Conservation (phyloP, 2,113 vertebrate genomes). For the Cebidichthys violaceus region DNA sequence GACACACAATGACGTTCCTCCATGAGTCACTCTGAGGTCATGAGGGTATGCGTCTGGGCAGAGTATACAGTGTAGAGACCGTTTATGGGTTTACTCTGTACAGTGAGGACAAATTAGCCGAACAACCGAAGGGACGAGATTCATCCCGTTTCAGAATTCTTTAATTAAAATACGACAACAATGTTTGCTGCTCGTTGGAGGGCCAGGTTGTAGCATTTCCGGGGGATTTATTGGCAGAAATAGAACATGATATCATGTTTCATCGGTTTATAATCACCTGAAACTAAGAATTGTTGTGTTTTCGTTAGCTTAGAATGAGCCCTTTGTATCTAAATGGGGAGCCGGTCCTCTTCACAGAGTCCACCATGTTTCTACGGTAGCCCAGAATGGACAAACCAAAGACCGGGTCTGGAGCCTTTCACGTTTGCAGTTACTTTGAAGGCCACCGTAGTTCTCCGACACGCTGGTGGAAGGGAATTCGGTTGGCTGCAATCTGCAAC, state of each 20-base stretch:
- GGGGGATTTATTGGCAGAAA: too few relatives aligned
- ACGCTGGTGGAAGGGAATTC: too few relatives aligned
- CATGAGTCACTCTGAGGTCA: constrained; percentile 68
- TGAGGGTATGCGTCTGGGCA: not conserved
- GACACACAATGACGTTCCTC: constrained; percentile 16
- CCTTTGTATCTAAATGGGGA: not conserved
- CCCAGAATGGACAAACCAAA: not conserved
- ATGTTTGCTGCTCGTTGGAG: too few relatives aligned
- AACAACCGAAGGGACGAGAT: too few relatives aligned
- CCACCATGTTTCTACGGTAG: not conserved
- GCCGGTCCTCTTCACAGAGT: not conserved
- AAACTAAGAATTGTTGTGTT: not conserved
- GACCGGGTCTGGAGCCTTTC: too few relatives aligned
- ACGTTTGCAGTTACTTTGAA: too few relatives aligned
- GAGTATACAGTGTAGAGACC: not conserved
- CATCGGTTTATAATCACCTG: too few relatives aligned
- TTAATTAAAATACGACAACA: not conserved
- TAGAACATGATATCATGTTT: too few relatives aligned
- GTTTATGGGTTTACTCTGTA: not conserved
- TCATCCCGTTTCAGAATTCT: not conserved
- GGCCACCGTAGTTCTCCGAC: too few relatives aligned
- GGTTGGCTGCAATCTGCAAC: too few relatives aligned
- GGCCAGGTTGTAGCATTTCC: too few relatives aligned
- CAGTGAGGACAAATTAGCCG: too few relatives aligned
- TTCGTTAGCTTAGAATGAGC: not conserved